Percentiles rank a stretch among this genome's conserved stretches.
Evolutionary conservation across 2,888 invertebrate genomes (phyloP).

Genomic region (Microctonus aethiopoides): DNA sequence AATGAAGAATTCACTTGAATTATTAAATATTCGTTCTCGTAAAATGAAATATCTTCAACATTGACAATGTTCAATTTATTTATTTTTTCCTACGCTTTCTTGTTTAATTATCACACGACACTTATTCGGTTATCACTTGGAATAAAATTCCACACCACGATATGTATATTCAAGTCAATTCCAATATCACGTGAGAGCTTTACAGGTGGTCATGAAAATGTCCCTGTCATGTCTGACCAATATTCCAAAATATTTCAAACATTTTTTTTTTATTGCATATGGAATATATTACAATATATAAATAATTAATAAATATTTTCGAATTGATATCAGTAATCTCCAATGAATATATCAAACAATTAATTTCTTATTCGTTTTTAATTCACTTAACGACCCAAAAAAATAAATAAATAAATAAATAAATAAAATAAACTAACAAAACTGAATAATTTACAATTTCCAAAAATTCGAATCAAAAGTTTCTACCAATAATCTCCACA

Average conservation of each 20-base stretch:
- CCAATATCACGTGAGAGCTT: slow-evolving; percentile 28
- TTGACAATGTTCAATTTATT: not conserved
- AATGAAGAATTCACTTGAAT: not conserved
- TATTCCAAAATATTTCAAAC: slow-evolving; percentile 3
- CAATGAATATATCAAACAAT: not conserved
- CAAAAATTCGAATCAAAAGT: too few relatives aligned
- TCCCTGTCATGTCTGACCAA: slow-evolving; percentile 12
- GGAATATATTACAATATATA: too few relatives aligned
- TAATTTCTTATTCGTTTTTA: not conserved
- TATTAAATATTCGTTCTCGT: not conserved
- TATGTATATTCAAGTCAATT: slow-evolving; percentile 17
- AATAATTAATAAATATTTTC: too few relatives aligned
- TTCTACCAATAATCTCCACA: too few relatives aligned
- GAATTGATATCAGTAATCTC: too few relatives aligned
- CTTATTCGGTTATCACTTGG: not conserved
- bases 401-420: not conserved
- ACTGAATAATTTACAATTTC: too few relatives aligned
- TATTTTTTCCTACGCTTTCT: not conserved
- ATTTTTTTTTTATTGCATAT: not conserved
- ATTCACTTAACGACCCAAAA: not conserved
- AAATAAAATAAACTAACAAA: not conserved
- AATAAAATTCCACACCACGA: not conserved
- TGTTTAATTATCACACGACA: not conserved
- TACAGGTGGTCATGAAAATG: slow-evolving; percentile 29
- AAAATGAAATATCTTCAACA: not conserved